phyloP scores from a whole-genome alignment of 1,140 invertebrate genomes.

The Nasonia vitripennis region DNA sequence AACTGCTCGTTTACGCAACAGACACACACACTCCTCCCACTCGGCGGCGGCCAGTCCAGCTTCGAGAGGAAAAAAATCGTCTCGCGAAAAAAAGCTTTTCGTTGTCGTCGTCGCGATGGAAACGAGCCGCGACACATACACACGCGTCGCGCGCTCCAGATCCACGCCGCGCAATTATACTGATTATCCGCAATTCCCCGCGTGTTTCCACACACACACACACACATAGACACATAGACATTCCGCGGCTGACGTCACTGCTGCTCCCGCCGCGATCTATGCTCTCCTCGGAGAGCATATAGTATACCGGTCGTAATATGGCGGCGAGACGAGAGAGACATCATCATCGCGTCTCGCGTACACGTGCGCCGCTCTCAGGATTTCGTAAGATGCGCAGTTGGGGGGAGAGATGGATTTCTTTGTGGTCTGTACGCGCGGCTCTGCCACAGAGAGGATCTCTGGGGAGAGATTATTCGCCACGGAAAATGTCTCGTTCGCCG shows the following conservation, averaged over 20 bases:
- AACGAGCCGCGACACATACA: neutral
- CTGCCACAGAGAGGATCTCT: neutral
- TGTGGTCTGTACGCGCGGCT: neutral
- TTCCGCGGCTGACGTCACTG: conserved; percentile 33
- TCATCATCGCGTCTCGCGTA: neutral
- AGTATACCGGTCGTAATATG: neutral
- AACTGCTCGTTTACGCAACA: conserved; percentile 3
- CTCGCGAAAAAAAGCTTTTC: conserved; percentile 3
- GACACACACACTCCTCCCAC: neutral
- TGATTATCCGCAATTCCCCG: conserved; percentile 35
- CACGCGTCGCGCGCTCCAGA: conserved; percentile 1
- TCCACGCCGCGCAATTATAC: conserved; percentile 45
- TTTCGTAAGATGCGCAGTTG: neutral
- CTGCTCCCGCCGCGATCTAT: neutral
- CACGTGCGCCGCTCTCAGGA: neutral
- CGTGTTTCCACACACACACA: neutral
- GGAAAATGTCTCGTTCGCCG: neutral
- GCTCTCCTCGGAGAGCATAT: neutral
- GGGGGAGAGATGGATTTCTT: neutral
- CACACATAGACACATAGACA: neutral
- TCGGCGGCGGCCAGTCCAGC: neutral
- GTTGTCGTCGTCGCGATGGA: neutral
- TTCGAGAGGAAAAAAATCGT: neutral
- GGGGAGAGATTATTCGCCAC: neutral
- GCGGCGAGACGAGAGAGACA: neutral